Conservation (phyloP, 2,888 invertebrate species). For the Limulus polyphemus region DNA sequence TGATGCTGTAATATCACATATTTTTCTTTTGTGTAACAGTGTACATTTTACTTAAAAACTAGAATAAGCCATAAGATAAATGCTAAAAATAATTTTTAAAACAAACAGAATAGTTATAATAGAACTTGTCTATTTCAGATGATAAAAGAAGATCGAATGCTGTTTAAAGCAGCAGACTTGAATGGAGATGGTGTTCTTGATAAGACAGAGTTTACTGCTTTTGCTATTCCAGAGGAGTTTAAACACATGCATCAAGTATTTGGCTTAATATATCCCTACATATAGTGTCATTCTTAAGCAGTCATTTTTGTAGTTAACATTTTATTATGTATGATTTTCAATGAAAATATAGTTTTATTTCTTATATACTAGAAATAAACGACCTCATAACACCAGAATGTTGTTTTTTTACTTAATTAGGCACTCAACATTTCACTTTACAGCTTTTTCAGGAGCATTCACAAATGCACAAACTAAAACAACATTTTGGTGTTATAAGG, state of each 20-base stretch:
- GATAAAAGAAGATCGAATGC: conserved; percentile 60
- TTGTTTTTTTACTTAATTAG: too few species aligned
- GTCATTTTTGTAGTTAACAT: background rate
- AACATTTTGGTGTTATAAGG: too few species aligned
- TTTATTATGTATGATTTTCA: background rate
- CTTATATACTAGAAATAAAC: background rate
- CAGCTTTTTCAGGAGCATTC: too few species aligned
- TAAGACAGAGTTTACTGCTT: conserved; percentile 66
- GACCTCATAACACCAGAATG: too few species aligned
- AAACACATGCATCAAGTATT: conserved; percentile 53
- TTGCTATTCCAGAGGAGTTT: conserved; percentile 88
- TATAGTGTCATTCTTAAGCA: background rate
- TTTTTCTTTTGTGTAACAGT: too few species aligned
- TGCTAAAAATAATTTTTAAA: background rate
- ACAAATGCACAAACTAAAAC: too few species aligned
- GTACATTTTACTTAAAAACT: too few species aligned
- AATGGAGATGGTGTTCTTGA: conserved; percentile 66
- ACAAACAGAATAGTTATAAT: background rate
- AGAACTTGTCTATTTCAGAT: conserved; percentile 31
- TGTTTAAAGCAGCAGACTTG: conserved; percentile 73
- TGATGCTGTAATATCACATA: too few species aligned
- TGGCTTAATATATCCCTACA: background rate
- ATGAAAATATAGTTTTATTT: background rate
- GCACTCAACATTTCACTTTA: too few species aligned
- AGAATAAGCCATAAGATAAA: background rate